These are phyloP conservation scores for Meteorus colon DNA, from an alignment of 2,888 invertebrate genomes.

Conservation along the genomic window DNA sequence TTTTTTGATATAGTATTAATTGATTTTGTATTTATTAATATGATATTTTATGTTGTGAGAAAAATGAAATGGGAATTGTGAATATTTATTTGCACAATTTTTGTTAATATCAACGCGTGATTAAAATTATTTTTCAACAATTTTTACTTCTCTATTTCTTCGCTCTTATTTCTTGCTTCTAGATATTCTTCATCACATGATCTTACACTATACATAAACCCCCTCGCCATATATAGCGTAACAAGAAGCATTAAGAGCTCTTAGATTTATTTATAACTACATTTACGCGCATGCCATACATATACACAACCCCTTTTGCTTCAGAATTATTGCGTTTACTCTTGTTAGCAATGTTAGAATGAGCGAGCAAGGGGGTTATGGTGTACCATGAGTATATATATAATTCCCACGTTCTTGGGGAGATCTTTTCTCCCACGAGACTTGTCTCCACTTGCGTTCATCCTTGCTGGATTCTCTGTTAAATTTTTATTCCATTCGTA, in stretches of 20 bases:
- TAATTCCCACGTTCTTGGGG: constrained; percentile 25
- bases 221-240: constrained; percentile 46
- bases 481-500: constrained; percentile 42
- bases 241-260: constrained; percentile 71
- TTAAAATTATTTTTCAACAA: background rate
- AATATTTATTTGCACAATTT: too few relatives aligned
- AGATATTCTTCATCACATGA: constrained; percentile 31
- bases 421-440: constrained; percentile 43
- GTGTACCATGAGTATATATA: constrained; percentile 16
- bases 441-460: constrained; percentile 25
- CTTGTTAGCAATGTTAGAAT: constrained; percentile 47
- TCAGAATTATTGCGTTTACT: constrained; percentile 69
- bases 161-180: constrained; percentile 44
- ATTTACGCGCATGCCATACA: constrained; percentile 71
- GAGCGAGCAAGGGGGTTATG: constrained; percentile 10
- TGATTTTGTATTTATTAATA: too few relatives aligned
- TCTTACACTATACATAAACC: constrained; percentile 44
- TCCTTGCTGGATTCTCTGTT: constrained; percentile 24
- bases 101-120: too few relatives aligned
- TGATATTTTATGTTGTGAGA: too few relatives aligned
- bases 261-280: constrained; percentile 74
- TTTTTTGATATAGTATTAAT: background rate
- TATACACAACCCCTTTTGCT: constrained; percentile 59
- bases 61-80: too few relatives aligned
- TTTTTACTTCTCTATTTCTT: constrained; percentile 39